phyloP scores from a whole-genome alignment of 2,888 invertebrate species.

The Philhelius pedissequus region DNA sequence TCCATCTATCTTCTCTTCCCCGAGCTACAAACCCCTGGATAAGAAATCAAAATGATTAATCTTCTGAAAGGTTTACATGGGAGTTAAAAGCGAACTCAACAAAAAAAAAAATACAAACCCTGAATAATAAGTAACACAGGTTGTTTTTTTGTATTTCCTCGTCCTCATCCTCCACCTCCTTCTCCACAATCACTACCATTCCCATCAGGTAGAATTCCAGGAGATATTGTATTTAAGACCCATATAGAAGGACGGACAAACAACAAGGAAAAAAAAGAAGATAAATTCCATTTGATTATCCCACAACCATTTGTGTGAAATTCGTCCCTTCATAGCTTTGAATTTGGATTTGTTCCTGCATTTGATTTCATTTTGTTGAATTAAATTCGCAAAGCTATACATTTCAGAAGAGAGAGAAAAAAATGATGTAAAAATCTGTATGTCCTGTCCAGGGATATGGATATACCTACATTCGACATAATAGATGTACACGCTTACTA shows the following conservation, averaged over 20 bases:
- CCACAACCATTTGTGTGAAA: slow-evolving; percentile 13
- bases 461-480: too few relatives aligned
- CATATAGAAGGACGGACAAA: not conserved
- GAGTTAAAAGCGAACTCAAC: not conserved
- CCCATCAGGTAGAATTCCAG: not conserved
- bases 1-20: slow-evolving; percentile 40
- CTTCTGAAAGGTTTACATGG: not conserved
- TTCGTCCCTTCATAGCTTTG: not conserved
- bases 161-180: too few relatives aligned
- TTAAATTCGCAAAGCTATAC: too few relatives aligned
- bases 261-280: slow-evolving; percentile 1
- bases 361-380: too few relatives aligned
- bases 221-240: slow-evolving; percentile 4
- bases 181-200: too few relatives aligned
- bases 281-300: slow-evolving; percentile 6
- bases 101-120: not conserved
- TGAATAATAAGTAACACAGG: slow-evolving; percentile 10
- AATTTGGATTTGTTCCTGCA: not conserved
- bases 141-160: not conserved
- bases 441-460: too few relatives aligned
- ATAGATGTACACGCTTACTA: too few relatives aligned
- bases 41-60: slow-evolving; percentile 52
- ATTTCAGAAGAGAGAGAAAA: too few relatives aligned
- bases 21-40: slow-evolving; percentile 46
- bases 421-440: too few relatives aligned